phyloP scores from a whole-genome alignment of 37 sponge, comb jelly and placozoan genomes.

The Oopsacas minuta region DNA sequence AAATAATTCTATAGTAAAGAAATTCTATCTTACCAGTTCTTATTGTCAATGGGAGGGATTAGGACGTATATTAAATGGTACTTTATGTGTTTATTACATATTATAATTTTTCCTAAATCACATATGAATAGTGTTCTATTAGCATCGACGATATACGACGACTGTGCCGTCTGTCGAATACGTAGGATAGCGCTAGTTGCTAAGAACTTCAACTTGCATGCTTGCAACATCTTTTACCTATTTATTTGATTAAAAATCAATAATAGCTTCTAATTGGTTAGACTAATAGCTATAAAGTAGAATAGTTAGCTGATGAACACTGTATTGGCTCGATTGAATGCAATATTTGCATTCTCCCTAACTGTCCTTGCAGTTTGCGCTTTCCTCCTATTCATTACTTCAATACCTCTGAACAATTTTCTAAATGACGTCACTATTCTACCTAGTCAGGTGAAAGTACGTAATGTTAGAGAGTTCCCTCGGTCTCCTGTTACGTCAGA shows the following conservation, averaged over 20 bases:
- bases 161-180: too few relatives aligned
- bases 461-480: not conserved
- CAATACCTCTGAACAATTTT: constrained; percentile 20
- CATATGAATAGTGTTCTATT: too few relatives aligned
- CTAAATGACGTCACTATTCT: not conserved
- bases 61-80: too few relatives aligned
- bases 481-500: not conserved
- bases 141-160: too few relatives aligned
- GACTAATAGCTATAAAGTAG: not conserved
- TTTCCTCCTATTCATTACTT: constrained; percentile 51
- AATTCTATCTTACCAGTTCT: too few relatives aligned
- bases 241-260: not conserved
- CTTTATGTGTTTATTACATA: too few relatives aligned
- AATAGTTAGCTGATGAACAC: constrained; percentile 46
- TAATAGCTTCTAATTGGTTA: not conserved
- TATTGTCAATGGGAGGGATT: too few relatives aligned
- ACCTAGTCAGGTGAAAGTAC: not conserved
- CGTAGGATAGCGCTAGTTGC: too few relatives aligned
- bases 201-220: too few relatives aligned
- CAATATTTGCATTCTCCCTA: constrained; percentile 71
- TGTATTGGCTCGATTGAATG: constrained; percentile 56
- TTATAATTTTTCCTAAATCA: too few relatives aligned
- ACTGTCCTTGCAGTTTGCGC: constrained; percentile 61
- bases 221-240: too few relatives aligned
- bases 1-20: too few relatives aligned